Percentiles rank a stretch among this genome's conserved stretches.
These are phyloP conservation scores for Lordiphosa fenestrarum DNA, from an alignment of 2,888 invertebrate genomes.

Conservation along the genomic window DNA sequence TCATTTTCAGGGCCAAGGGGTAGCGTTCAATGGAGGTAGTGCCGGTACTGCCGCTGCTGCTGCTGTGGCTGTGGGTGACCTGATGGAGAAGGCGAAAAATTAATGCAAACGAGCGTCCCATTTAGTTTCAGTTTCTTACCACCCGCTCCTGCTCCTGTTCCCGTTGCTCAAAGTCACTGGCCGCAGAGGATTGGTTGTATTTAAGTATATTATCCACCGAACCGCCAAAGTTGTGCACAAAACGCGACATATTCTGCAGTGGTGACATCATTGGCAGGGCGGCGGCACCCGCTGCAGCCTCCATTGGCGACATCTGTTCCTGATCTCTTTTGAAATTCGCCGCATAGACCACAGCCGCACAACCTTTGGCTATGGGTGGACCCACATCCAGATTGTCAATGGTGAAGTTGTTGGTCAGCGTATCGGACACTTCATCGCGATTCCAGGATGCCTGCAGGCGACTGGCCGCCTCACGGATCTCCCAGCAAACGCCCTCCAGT, in stretches of 20 bases:
- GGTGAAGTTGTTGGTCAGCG: conserved; percentile 80
- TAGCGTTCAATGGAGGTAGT: conserved; percentile 77
- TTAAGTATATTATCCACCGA: conserved; percentile 78
- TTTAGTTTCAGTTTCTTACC: no score
- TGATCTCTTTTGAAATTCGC: conserved; percentile 81
- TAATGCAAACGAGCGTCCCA: no score
- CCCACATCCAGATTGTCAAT: conserved; percentile 85
- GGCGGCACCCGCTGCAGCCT: neutral
- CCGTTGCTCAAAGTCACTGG: conserved; percentile 52
- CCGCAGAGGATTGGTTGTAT: conserved; percentile 68
- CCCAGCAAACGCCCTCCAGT: conserved; percentile 88
- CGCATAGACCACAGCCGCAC: conserved; percentile 90
- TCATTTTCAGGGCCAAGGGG: conserved; percentile 92
- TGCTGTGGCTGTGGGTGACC: no score
- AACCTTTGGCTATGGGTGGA: conserved; percentile 88
- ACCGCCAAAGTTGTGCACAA: conserved; percentile 79
- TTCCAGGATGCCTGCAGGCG: conserved; percentile 78
- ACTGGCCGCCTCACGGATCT: conserved; percentile 84
- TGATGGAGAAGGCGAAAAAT: no score
- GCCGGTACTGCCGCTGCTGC: no score
- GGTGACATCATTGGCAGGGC: conserved; percentile 72
- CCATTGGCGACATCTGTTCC: neutral
- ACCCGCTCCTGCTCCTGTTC: conserved; percentile 12
- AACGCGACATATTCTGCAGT: conserved; percentile 78
- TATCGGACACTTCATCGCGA: conserved; percentile 74